Base-by-base conservation (phyloP, 1,140 invertebrate genomes). In the Berghia stephanieae region DNA sequence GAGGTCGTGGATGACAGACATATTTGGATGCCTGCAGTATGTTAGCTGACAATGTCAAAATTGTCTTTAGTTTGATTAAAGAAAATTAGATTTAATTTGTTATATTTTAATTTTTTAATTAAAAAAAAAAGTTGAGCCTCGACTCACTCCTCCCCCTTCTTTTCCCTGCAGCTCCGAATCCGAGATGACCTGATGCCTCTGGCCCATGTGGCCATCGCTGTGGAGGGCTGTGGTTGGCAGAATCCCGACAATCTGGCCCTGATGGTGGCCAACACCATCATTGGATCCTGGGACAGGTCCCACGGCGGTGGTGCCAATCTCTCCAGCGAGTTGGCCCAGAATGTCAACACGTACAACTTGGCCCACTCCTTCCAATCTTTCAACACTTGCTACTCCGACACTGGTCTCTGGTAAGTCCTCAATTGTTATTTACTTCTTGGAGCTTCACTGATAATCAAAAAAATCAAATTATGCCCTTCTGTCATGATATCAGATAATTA, bases 321-420 rank as follows among this genome's bases (percentile, higher is more conserved):
- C 82, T 94, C 96, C 31, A 96, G 94, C 21, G 92, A 90, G 75
- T 91, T 99, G 69, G 96, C 96, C 0, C 52, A 80, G 24, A 76
- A 78, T n/a, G 79, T 80, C 46, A 93, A 93, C 40, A 90, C 92
- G 80, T 91, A 82, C 80, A 92, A 93, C 78, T 90, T 97, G 1
- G 96, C 95, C 81, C 96, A 99, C 89, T 97, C 95, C 86, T 99
- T 96, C 92, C 97, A 99, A 89, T 96, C 96, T 44, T 99, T 99
- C 91, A 99, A 99, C 88, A 99, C 98, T 16, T 99, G 97, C 90
- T 99, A 99, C 90, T 98, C 98, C 88, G 98, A 99, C 87, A 99
- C 98, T 71, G 98, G 98, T 42, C 92, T 99, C 0, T 99, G 98
- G 89, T 87, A 72, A 80, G 85, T 81, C n/a, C 46, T 21, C 3